phyloP scores from a whole-genome alignment of 2,797 vertebrate genomes.

The Cephalopachus bancanus region DNA sequence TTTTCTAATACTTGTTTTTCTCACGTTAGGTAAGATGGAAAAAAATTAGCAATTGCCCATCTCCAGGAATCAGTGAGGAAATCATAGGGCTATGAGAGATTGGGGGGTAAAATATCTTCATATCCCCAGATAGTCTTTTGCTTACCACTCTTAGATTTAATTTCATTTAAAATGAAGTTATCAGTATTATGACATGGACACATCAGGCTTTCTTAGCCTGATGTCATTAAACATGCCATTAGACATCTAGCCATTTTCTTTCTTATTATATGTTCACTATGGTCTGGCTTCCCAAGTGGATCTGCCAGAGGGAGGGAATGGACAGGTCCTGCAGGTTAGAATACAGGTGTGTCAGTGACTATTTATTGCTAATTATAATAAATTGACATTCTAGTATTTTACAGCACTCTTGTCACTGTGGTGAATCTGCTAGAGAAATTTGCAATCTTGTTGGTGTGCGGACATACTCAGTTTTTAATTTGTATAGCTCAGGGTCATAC shows the following conservation, averaged over 20 bases:
- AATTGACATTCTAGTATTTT: not conserved
- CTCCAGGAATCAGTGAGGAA: not conserved
- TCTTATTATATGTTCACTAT: not conserved
- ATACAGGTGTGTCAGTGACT: constrained; percentile 13
- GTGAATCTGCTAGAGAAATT: not conserved
- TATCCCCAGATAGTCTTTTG: not conserved
- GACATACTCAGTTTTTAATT: constrained; percentile 35
- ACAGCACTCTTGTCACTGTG: not conserved
- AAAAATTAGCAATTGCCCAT: not conserved
- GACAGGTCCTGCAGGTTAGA: not conserved
- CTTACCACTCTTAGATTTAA: not conserved
- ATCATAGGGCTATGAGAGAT: not conserved
- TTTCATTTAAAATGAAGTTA: not conserved
- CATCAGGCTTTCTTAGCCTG: not conserved
- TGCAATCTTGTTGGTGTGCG: constrained; percentile 1
- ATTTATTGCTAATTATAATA: not conserved
- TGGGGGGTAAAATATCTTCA: not conserved
- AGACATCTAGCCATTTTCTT: not conserved
- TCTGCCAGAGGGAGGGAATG: not conserved
- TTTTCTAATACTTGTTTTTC: not conserved
- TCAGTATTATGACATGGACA: not conserved
- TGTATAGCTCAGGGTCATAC: not conserved
- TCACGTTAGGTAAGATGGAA: not conserved
- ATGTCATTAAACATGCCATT: not conserved
- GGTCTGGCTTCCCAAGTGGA: not conserved